These are phyloP conservation scores for Orchesellides sinensis DNA, from an alignment of 2,888 invertebrate species.

Conservation along the genomic window DNA sequence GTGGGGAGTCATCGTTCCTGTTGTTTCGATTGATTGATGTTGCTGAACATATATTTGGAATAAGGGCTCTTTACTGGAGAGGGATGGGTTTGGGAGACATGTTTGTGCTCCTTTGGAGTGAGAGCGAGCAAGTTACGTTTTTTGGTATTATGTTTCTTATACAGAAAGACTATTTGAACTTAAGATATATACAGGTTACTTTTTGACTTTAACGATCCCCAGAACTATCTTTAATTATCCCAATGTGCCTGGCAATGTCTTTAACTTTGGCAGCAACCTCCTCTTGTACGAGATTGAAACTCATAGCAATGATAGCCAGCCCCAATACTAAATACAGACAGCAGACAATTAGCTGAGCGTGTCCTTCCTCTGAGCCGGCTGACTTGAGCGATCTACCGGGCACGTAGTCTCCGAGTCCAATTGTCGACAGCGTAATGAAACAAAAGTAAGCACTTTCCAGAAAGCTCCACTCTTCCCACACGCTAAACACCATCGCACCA, in stretches of 20 bases:
- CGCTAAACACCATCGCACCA: constrained; percentile 87
- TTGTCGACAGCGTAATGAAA: constrained; percentile 89
- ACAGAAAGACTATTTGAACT: constrained; percentile 46
- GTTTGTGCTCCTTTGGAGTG: not conserved
- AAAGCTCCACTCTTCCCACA: constrained; percentile 89
- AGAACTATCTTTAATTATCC: constrained; percentile 80
- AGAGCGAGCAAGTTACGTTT: too few species aligned
- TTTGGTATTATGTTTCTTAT: too few species aligned
- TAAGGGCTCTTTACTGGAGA: constrained; percentile 33
- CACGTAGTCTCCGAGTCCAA: constrained; percentile 83
- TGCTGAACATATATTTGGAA: too few species aligned
- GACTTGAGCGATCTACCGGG: constrained; percentile 80
- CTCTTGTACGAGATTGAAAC: constrained; percentile 89
- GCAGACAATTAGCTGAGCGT: constrained; percentile 87
- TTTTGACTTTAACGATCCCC: constrained; percentile 49
- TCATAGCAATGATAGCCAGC: constrained; percentile 89
- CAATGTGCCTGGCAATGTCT: constrained; percentile 84
- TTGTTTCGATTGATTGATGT: constrained; percentile 63
- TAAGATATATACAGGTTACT: not conserved
- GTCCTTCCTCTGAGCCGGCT: constrained; percentile 77
- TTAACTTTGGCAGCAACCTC: constrained; percentile 86
- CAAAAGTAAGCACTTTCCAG: constrained; percentile 91
- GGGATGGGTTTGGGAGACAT: not conserved
- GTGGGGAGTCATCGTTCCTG: constrained; percentile 48
- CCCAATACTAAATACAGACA: constrained; percentile 88